These are phyloP conservation scores for Cepaea hortensis DNA, from an alignment of 2,888 invertebrate genomes.

Conservation along the genomic window DNA sequence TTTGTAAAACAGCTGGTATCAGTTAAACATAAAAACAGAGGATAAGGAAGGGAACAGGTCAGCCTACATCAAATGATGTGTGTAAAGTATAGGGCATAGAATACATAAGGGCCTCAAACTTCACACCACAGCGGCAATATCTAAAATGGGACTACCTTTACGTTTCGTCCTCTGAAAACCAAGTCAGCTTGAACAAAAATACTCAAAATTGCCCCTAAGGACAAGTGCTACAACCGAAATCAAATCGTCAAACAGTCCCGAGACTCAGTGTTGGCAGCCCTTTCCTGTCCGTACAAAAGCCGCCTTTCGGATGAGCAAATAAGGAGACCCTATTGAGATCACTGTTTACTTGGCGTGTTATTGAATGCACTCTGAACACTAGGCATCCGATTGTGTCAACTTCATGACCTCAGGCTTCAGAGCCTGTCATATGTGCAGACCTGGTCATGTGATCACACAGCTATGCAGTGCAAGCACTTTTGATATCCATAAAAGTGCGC, in stretches of 20 bases:
- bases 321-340: neutral
- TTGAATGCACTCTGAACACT: neutral
- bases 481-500: neutral
- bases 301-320: slow-evolving; percentile 3
- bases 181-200: too few species aligned
- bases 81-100: too few species aligned
- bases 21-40: slow-evolving; percentile 68
- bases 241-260: too few species aligned
- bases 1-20: slow-evolving; percentile 67
- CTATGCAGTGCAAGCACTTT: neutral
- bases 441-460: neutral
- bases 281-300: neutral
- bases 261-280: neutral
- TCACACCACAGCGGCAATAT: too few species aligned
- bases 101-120: too few species aligned
- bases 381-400: neutral
- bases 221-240: too few species aligned
- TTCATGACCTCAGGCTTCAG: neutral
- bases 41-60: slow-evolving; percentile 55
- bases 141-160: too few species aligned
- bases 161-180: too few species aligned
- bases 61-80: too few species aligned
- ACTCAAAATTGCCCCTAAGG: too few species aligned
- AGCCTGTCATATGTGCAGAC: neutral
- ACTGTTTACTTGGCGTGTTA: slow-evolving; percentile 12